These are phyloP conservation scores for Eira barbara DNA, from an alignment of 2,113 vertebrate genomes.

Conservation along the genomic window DNA sequence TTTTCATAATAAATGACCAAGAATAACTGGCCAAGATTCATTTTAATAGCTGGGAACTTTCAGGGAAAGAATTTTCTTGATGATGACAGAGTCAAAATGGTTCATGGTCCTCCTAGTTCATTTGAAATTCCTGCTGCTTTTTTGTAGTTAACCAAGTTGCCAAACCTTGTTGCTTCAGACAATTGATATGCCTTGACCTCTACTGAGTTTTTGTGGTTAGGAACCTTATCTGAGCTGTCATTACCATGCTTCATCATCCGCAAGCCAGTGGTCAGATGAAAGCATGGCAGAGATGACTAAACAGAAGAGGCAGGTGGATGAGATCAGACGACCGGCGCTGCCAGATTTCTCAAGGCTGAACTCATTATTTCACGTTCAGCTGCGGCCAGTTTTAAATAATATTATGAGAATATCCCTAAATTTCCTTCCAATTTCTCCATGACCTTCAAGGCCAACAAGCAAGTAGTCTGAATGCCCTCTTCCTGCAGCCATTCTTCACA, in stretches of 20 bases:
- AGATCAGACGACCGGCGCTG: conserved; percentile 13
- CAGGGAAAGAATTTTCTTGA: neutral
- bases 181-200: neutral
- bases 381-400: neutral
- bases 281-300: conserved; percentile 33
- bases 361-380: conserved; percentile 17
- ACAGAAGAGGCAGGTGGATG: conserved; percentile 58
- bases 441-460: neutral
- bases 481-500: neutral
- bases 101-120: neutral
- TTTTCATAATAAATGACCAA: conserved; percentile 39
- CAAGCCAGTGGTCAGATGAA: conserved; percentile 45
- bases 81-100: neutral
- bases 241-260: neutral
- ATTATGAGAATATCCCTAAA: neutral
- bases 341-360: conserved; percentile 57
- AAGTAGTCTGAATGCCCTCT: neutral
- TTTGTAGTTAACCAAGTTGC: conserved; percentile 1
- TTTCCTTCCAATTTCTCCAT: conserved; percentile 28
- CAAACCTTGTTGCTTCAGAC: conserved; percentile 8
- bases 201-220: conserved; percentile 43
- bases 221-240: conserved; percentile 54
- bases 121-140: neutral
- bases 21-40: neutral
- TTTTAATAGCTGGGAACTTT: neutral